A percentile compares a stretch with the other conserved stretches of the same genome.
These are phyloP conservation scores for Tetrapedia diversipes DNA, from an alignment of 2,888 invertebrate species.

Conservation along the genomic window DNA sequence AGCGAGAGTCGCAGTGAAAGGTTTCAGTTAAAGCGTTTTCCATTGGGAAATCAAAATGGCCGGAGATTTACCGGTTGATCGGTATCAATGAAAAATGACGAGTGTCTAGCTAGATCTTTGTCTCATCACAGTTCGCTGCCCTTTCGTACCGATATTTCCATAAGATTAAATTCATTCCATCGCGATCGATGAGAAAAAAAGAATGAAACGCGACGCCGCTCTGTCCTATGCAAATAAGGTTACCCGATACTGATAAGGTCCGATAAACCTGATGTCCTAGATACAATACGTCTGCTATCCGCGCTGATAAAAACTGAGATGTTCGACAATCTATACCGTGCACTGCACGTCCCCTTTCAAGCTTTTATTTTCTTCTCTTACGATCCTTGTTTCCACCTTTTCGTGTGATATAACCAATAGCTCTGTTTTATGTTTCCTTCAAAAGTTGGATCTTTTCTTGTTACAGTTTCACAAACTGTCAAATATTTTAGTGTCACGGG, in stretches of 20 bases:
- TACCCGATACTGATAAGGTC: constrained; percentile 52
- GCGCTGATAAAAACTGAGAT: constrained; percentile 32
- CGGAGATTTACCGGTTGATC: constrained; percentile 48
- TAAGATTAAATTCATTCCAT: constrained; percentile 45
- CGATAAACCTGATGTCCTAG: constrained; percentile 51
- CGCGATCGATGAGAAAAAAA: constrained; percentile 40
- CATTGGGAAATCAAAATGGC: constrained; percentile 53
- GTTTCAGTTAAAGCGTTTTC: constrained; percentile 45
- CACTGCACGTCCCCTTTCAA: background rate
- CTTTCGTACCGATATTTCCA: constrained; percentile 42
- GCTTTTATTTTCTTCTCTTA: constrained; percentile 1
- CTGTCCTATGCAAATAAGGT: constrained; percentile 54
- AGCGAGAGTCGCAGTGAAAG: constrained; percentile 4
- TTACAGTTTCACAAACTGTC: background rate
- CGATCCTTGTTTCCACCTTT: background rate
- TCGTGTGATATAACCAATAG: background rate
- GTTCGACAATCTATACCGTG: background rate
- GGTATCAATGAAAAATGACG: constrained; percentile 35
- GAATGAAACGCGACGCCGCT: constrained; percentile 24
- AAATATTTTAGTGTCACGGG: too few relatives aligned
- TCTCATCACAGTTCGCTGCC: constrained; percentile 34
- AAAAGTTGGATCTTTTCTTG: background rate
- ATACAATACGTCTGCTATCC: constrained; percentile 28
- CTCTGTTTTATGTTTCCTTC: background rate
- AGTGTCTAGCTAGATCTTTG: constrained; percentile 33